A percentile compares a stretch with the other conserved stretches of the same genome.
phyloP scores from a whole-genome alignment of 2,888 invertebrate genomes.

The Adelognathus sp. region DNA sequence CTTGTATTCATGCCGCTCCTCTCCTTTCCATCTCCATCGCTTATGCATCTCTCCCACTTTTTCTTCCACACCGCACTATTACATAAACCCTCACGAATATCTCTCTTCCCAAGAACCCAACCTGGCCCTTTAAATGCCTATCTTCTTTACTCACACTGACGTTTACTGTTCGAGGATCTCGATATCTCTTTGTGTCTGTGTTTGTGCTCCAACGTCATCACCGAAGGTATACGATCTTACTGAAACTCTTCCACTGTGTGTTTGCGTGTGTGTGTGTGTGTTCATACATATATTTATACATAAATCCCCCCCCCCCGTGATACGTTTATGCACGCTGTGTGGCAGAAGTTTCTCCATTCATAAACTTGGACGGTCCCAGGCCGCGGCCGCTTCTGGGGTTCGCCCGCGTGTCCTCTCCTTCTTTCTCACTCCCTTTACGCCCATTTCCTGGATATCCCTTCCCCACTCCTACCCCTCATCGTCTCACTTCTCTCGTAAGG shows the following conservation, averaged over 20 bases:
- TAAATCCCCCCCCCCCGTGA: slow-evolving; percentile 55
- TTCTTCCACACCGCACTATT: background rate
- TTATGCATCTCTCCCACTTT: background rate
- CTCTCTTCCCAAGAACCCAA: background rate
- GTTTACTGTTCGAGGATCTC: background rate
- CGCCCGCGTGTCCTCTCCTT: slow-evolving; percentile 23
- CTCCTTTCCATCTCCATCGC: slow-evolving; percentile 49
- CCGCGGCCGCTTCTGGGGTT: slow-evolving; percentile 47
- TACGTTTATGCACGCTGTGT: slow-evolving; percentile 61
- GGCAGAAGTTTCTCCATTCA: slow-evolving; percentile 77
- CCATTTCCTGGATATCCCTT: slow-evolving; percentile 37
- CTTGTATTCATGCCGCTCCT: slow-evolving; percentile 54
- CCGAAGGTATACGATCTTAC: slow-evolving; percentile 36
- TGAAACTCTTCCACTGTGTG: slow-evolving; percentile 24
- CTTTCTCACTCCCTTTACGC: slow-evolving; percentile 32
- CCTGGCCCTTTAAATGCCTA: slow-evolving; percentile 4
- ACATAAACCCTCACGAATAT: background rate
- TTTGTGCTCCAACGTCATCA: slow-evolving; percentile 1
- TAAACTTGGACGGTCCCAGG: slow-evolving; percentile 65
- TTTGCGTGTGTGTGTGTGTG: background rate
- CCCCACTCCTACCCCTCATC: slow-evolving; percentile 14
- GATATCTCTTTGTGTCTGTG: background rate
- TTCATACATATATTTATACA: slow-evolving; percentile 21
- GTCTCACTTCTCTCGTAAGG: slow-evolving; percentile 57
- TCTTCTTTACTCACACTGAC: background rate